Conservation (phyloP, 2,888 invertebrate genomes). For the Chydorus sphaericus region DNA sequence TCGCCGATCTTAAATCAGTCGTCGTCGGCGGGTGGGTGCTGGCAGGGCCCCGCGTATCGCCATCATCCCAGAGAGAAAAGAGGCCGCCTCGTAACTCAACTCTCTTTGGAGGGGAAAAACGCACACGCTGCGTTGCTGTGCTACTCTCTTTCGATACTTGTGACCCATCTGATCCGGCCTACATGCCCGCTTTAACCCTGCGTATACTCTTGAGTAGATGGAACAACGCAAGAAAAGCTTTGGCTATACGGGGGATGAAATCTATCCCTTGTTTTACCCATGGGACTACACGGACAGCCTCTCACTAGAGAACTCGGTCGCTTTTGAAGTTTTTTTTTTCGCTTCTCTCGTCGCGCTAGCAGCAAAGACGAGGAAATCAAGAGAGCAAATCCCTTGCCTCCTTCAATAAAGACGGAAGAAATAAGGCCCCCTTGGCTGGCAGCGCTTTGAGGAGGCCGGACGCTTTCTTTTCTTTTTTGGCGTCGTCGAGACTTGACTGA, state of each 20-base stretch:
- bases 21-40: slow-evolving; percentile 10
- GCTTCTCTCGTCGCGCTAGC: too few species aligned
- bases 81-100: slow-evolving; percentile 15
- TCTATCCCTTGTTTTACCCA: neutral
- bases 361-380: neutral
- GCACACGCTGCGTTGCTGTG: too few species aligned
- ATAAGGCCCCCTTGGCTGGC: slow-evolving; percentile 1
- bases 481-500: slow-evolving; percentile 9
- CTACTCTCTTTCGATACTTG: neutral
- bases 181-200: neutral
- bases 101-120: too few species aligned
- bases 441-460: neutral
- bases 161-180: neutral
- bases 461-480: neutral
- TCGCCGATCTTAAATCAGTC: slow-evolving; percentile 16
- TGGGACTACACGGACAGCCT: slow-evolving; percentile 1
- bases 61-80: slow-evolving; percentile 13
- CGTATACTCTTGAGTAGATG: neutral
- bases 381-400: slow-evolving; percentile 4
- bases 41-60: slow-evolving; percentile 14
- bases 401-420: slow-evolving; percentile 4
- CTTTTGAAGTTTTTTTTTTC: neutral
- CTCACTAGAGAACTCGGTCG: neutral
- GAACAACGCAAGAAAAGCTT: neutral
- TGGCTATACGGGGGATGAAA: slow-evolving; percentile 1